phyloP scores from a whole-genome alignment of 2,113 vertebrate genomes.

The Numenius arquata region DNA sequence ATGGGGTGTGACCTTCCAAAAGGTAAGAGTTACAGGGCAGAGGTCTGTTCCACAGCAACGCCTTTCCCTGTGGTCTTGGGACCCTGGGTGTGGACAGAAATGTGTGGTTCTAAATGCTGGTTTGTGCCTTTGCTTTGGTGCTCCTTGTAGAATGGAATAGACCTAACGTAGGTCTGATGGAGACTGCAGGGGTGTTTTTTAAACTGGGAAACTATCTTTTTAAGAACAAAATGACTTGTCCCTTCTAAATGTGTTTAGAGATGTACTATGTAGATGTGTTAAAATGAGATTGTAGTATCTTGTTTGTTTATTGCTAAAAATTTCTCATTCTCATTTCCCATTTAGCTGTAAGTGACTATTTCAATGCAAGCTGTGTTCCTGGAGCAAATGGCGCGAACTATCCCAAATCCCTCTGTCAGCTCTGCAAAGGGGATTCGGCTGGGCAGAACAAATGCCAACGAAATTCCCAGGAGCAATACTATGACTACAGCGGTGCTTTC shows the following conservation, averaged over 20 bases:
- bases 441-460: constrained; percentile 75
- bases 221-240: not conserved
- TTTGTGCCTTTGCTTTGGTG: not conserved
- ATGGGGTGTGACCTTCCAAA: constrained; percentile 82
- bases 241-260: not conserved
- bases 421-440: constrained; percentile 77
- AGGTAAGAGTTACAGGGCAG: constrained; percentile 66
- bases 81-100: not conserved
- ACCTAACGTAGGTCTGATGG: not conserved
- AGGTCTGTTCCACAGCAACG: not conserved
- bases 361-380: constrained; percentile 88
- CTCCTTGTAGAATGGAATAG: not conserved
- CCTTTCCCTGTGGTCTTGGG: not conserved
- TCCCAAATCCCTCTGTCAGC: constrained; percentile 80
- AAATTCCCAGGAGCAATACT: constrained; percentile 80
- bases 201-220: not conserved
- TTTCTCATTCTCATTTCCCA: not conserved
- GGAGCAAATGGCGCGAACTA: constrained; percentile 74
- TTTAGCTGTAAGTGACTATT: constrained; percentile 87
- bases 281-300: not conserved
- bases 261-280: not conserved
- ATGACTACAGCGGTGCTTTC: constrained; percentile 88
- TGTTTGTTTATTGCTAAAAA: not conserved
- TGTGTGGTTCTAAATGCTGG: not conserved
- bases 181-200: not conserved